Base-by-base conservation (phyloP, 2,113 vertebrate genomes). In the Osmerus mordax region DNA sequence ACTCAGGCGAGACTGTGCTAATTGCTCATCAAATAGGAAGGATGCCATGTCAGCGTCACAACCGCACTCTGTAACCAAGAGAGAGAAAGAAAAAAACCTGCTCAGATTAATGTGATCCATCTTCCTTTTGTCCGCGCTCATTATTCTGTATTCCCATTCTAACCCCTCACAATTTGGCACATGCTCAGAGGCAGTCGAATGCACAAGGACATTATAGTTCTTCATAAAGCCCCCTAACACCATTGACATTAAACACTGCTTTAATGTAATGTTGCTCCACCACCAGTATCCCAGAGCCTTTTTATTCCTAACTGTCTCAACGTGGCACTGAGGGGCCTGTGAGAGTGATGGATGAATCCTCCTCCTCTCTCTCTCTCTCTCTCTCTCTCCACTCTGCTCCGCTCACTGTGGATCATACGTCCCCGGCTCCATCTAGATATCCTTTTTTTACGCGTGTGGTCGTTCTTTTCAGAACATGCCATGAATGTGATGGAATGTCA, bases 11-110 rank as follows among this genome's bases (percentile, higher is more conserved):
- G 84, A 80, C 75, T 76, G 83, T 86, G 88, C 87, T 90, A 91
- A 92, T 92, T 88, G 90, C 87, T 90, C 89, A 89, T 92, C 89
- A 90, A 85, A 86, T 78, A 73, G 77, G 80, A 87, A 87, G 88
- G 77, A 80, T 86, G 84, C 41, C 63, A 78, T 84, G 89, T 88
- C 88, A 89, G 86, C 79, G 72, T 71, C 82, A 83, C 82, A 82
- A 90, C 80, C 81, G 87, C 82, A 67, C 77, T 68, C 70, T 53
- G 63, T 47, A 23, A 63, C 16, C 16, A n/a, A 60, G 19, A 25
- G 70, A 54, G n/a, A 32, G 14, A 56, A 7, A 29, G 70, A 72
- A 70, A 70, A 69, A 65, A 55, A 16, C n/a, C 69, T 63, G 71
- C 75, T 77, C 76, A 85, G 86, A 90, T 90, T 90, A 89, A 88